Evolutionary conservation across 2,888 invertebrate species (phyloP).

Genomic region (Hirtodrosophila duncani): DNA sequence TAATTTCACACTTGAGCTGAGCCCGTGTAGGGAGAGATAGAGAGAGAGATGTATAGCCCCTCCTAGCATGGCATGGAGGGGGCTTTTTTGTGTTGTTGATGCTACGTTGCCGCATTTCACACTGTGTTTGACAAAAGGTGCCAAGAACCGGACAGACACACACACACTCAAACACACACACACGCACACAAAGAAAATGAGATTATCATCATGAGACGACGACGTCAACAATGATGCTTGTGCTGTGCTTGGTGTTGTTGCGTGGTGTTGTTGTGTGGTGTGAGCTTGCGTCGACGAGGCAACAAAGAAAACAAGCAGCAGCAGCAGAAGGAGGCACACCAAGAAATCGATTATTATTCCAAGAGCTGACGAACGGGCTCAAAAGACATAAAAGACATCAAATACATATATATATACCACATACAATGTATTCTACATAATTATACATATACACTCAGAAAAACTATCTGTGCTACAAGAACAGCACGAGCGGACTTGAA

Average conservation of each 20-base stretch:
- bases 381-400: too few relatives aligned
- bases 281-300: conserved; percentile 10
- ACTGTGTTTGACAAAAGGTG: conserved; percentile 59
- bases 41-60: background rate
- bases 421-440: too few relatives aligned
- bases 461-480: too few relatives aligned
- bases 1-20: conserved; percentile 69
- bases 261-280: conserved; percentile 5
- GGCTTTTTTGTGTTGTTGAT: background rate
- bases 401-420: too few relatives aligned
- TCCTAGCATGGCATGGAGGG: background rate
- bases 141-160: conserved; percentile 50
- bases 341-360: conserved; percentile 65
- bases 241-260: too few relatives aligned
- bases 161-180: conserved; percentile 20
- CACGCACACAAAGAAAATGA: conserved; percentile 45
- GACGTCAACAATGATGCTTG: background rate
- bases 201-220: conserved; percentile 52
- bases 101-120: conserved; percentile 59
- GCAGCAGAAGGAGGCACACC: conserved; percentile 33
- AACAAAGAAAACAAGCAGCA: conserved; percentile 6
- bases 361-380: conserved; percentile 29
- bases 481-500: too few relatives aligned
- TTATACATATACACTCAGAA: too few relatives aligned
- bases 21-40: conserved; percentile 1